These are phyloP conservation scores for Cantharis rustica DNA, from an alignment of 2,888 invertebrate species.

Conservation along the genomic window DNA sequence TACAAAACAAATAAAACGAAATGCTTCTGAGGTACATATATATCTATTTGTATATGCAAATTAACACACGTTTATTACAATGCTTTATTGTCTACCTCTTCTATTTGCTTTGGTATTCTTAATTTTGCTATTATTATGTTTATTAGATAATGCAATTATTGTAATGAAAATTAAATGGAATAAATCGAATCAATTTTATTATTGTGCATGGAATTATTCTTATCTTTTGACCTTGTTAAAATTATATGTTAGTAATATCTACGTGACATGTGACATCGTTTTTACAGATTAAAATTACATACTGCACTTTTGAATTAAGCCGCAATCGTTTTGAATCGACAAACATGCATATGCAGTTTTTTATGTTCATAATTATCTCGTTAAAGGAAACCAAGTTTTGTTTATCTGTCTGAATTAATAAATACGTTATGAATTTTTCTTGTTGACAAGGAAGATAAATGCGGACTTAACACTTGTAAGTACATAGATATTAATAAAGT, in stretches of 20 bases:
- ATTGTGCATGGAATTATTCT: conserved; percentile 31
- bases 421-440: conserved; percentile 5
- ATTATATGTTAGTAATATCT: conserved; percentile 23
- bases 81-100: background rate
- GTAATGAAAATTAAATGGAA: background rate
- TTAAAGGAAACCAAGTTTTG: conserved; percentile 11
- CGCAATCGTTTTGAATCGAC: conserved; percentile 22
- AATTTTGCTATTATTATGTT: background rate
- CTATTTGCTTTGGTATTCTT: background rate
- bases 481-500: background rate
- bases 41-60: conserved; percentile 15
- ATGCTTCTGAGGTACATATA: background rate
- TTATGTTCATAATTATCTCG: conserved; percentile 19
- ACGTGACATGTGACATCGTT: conserved; percentile 33
- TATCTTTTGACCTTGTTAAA: conserved; percentile 33
- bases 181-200: conserved; percentile 4
- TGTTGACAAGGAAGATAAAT: background rate
- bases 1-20: conserved; percentile 7
- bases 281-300: conserved; percentile 22
- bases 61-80: conserved; percentile 7
- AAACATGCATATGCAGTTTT: conserved; percentile 23
- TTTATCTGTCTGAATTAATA: conserved; percentile 1
- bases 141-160: background rate
- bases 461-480: background rate
- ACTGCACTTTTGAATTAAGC: conserved; percentile 24